Percentiles rank a stretch among this genome's conserved stretches.
Conservation (phyloP, 2,113 vertebrate genomes). For the Stictonetta naevosa region DNA sequence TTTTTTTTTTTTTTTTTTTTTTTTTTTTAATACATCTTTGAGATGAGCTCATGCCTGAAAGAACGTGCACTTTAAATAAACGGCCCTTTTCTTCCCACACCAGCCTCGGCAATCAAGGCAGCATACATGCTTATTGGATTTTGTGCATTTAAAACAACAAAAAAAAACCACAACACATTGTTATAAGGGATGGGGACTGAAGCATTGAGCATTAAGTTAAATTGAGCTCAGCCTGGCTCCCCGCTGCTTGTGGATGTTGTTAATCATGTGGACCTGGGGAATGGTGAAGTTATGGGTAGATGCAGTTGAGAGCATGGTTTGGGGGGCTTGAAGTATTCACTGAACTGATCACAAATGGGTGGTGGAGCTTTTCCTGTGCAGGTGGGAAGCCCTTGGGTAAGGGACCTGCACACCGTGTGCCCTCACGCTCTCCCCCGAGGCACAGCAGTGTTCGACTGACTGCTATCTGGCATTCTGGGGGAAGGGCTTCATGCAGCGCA, state of each 20-base stretch:
- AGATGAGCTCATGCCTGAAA: constrained; percentile 62
- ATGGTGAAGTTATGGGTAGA: not conserved
- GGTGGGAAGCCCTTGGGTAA: not conserved
- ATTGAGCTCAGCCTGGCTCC: constrained; percentile 25
- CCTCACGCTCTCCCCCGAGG: not conserved
- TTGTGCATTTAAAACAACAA: not conserved
- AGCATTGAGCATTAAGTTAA: not conserved
- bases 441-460: not conserved
- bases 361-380: not conserved
- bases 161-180: not conserved
- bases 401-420: not conserved
- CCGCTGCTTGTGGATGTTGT: not conserved
- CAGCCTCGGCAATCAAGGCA: not conserved
- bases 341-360: not conserved
- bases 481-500: not conserved
- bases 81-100: not conserved
- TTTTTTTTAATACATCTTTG: constrained; percentile 27
- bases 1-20: not conserved
- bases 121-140: not conserved
- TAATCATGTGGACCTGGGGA: not conserved
- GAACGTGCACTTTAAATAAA: constrained; percentile 46
- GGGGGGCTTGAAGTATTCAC: not conserved
- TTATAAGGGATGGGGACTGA: not conserved
- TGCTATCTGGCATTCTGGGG: not conserved
- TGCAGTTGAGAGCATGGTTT: not conserved